A percentile compares a stretch with the other conserved stretches of the same genome.
phyloP scores from a whole-genome alignment of 30 jellyfish, hydroid and myxozoan genomes.

The Calvadosia cruxmelitensis region DNA sequence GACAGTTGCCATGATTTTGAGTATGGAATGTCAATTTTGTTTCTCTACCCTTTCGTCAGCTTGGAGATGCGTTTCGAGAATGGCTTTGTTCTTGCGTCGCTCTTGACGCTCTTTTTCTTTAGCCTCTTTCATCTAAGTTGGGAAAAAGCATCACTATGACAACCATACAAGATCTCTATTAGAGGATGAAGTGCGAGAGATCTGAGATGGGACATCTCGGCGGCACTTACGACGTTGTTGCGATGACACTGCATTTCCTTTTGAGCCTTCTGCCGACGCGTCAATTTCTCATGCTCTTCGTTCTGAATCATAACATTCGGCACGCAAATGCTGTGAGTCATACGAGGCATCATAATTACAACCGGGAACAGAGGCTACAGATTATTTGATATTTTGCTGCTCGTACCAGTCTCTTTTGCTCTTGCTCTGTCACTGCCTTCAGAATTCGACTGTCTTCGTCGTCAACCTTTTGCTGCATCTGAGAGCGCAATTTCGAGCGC shows the following conservation, averaged over 20 bases:
- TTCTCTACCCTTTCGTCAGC: constrained; percentile 47
- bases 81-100: constrained; percentile 16
- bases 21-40: not conserved
- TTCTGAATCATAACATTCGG: not conserved
- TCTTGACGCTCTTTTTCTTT: constrained; percentile 11
- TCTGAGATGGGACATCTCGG: not conserved
- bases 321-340: not conserved
- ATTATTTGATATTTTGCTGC: no score
- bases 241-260: not conserved
- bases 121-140: constrained; percentile 30
- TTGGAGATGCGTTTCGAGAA: constrained; percentile 21
- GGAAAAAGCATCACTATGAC: no score
- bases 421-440: constrained; percentile 78
- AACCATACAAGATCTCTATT: not conserved
- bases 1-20: no score
- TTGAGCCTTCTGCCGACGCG: not conserved
- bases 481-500: constrained; percentile 45
- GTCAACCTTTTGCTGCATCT: constrained; percentile 69
- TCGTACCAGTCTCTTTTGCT: constrained; percentile 55
- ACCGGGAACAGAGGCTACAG: no score
- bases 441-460: constrained; percentile 81
- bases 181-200: not conserved
- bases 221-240: not conserved
- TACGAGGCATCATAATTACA: no score
- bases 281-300: not conserved